A percentile compares a stretch with the other conserved stretches of the same genome.
These are phyloP conservation scores for Masticophis lateralis DNA, from an alignment of 2,797 vertebrate genomes.

Conservation along the genomic window DNA sequence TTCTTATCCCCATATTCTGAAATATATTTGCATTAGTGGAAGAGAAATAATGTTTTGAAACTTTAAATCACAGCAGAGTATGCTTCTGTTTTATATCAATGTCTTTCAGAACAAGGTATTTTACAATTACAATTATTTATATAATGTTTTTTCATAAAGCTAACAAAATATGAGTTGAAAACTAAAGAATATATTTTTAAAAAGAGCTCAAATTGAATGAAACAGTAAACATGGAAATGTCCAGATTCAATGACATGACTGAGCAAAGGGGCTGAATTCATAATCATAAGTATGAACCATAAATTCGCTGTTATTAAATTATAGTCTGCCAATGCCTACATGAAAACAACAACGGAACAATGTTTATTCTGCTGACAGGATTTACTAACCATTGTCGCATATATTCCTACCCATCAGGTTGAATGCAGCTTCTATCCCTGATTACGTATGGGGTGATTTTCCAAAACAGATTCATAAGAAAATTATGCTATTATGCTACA, in stretches of 20 bases:
- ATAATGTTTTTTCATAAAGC: slow-evolving; percentile 38
- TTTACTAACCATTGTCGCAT: background rate
- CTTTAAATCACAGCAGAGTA: slow-evolving; percentile 54
- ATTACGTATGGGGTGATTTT: background rate
- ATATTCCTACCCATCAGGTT: background rate
- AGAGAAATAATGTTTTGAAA: slow-evolving; percentile 50
- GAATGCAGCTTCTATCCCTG: background rate
- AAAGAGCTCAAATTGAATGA: slow-evolving; percentile 1
- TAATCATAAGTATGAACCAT: background rate
- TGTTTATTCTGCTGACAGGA: background rate
- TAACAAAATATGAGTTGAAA: slow-evolving; percentile 29
- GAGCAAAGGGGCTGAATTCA: background rate
- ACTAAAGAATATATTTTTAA: background rate
- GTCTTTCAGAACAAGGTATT: slow-evolving; percentile 55
- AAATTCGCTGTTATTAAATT: background rate
- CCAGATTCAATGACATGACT: slow-evolving; percentile 40
- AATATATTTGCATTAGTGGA: slow-evolving; percentile 23
- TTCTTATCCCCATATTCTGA: slow-evolving; percentile 8
- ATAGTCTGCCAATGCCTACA: background rate
- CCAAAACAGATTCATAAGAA: background rate
- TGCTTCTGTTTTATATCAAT: slow-evolving; percentile 39
- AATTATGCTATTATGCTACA: background rate
- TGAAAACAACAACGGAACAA: background rate
- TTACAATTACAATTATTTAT: slow-evolving; percentile 25
- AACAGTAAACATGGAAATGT: slow-evolving; percentile 44